Evolutionary conservation across 2,797 vertebrate species (phyloP).

Genomic region (Morus bassanus): DNA sequence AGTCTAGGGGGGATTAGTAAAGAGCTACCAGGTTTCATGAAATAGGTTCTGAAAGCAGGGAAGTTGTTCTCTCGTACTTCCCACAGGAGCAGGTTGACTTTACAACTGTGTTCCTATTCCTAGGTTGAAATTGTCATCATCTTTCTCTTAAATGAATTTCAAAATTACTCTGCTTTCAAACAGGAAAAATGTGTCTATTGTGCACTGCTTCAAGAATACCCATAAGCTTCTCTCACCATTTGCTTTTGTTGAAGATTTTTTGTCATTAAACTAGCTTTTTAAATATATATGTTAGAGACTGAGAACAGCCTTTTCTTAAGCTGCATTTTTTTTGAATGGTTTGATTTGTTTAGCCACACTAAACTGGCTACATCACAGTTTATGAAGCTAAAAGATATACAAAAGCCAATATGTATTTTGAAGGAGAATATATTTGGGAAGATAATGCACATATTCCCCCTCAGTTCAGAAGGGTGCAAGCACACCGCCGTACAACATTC

Average conservation of each 20-base stretch:
- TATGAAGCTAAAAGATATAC: neutral
- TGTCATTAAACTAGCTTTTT: neutral
- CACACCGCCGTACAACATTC: rapidly evolving
- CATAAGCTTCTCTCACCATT: neutral
- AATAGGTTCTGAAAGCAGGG: neutral
- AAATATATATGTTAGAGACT: neutral
- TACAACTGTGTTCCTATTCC: neutral
- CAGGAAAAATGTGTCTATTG: too few species aligned
- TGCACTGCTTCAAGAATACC: neutral
- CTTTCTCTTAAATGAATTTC: neutral
- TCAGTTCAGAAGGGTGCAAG: neutral
- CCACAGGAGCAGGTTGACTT: neutral
- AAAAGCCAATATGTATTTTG: neutral
- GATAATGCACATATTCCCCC: neutral
- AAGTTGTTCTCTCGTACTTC: neutral
- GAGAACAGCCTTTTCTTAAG: neutral
- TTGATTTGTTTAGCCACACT: neutral
- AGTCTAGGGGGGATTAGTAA: neutral
- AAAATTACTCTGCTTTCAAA: neutral
- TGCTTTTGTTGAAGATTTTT: neutral
- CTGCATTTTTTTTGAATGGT: neutral
- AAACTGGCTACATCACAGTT: neutral
- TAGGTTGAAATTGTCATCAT: neutral
- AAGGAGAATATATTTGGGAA: neutral
- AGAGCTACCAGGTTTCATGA: neutral